Evolutionary conservation across 2,888 invertebrate genomes (phyloP), one percentile per base, ranked within the genome.

Genomic region (Tanypteryx hageni): DNA sequence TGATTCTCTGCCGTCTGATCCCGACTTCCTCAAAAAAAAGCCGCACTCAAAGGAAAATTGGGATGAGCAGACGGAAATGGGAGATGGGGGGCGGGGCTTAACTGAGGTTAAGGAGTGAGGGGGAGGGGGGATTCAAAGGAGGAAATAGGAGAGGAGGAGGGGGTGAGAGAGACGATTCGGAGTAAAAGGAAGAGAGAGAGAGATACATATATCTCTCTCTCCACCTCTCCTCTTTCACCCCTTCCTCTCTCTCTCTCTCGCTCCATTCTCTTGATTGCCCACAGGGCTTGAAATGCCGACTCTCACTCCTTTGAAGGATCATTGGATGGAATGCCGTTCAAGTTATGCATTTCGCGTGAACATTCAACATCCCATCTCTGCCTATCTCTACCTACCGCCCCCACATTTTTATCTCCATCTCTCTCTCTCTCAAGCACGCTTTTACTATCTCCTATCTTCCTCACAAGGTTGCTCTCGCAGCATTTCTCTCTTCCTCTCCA

Each of bases 301-400:
- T 83, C 56, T 83, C 83, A 56, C 44, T 83, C 83, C 83, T 56
- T 83, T 83, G 83, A 44, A 83, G 83, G 16, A 56, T 8, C 56
- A 27, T 11, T 27, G 81, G 27, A 81, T 31, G 81, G 56, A 83
- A 83, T 83, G 13, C 83, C 82, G n/a, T 18, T 16, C 83, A 56
- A 83, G 44, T 44, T 56, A 44, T 56, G 83, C 83, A 83, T 83
- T 83, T 44, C n/a, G 14, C 83, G 44, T 18, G 76, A 18, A 16
- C 14, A 44, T 44, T 44, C 44, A 44, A 44, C 44, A 44, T 44
- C 44, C 44, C 76, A 18, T 44, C 8, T 82, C 82, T 14, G 83
- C 83, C 44, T 16, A 56, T 9, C 44, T n/a, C 5, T 7, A 64
- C 13, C 13, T 56, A 44, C 56, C 44, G 16, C 82, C 44, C 82